Evolutionary conservation across 2,113 vertebrate genomes (phyloP), one percentile per base, ranked within the genome.

Genomic region (Gasterosteus aculeatus): DNA sequence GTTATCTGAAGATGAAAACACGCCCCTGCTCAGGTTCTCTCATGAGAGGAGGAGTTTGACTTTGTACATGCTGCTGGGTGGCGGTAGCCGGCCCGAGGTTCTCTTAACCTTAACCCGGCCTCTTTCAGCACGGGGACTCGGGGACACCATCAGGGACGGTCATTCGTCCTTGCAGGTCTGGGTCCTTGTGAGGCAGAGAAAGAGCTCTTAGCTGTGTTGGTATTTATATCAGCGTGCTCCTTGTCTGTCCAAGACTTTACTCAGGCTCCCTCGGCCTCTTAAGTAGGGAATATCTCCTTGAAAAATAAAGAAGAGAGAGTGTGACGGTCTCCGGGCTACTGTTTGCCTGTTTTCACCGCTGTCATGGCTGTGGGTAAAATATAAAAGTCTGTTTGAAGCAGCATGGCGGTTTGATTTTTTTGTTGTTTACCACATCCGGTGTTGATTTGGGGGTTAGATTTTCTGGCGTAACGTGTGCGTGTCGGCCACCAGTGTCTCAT

Each of bases 121-220:
- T 87, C 80, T 85, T 91, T 89, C 56, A 86, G 86, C 78, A 16
- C 58, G 0, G 85, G 87, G 87, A 89, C 87, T 89, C 61, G 2
- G 89, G 89, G 90, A 70, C 63, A 63, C 68, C 63, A 59, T 69
- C 69, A 58, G 79, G 84, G 81, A 87, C 76, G 85, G 84, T 84
- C 86, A 82, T 90, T 90, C 84, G 90, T 90, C 89, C 92, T 92
- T 84, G 88, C 87, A 86, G 85, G 84, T 87, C 85, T 18, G 59
- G 82, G 89, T 89, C 85, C 87, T 87, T 85, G 84, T 81, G 85
- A 86, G 84, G 66, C 77, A 67, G 57, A 84, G 78, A 86, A 26
- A 75, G 75, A 87, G 87, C 85, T 84, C 90, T 88, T 84, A 74
- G 63, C 75, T 18, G 53, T 85, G 87, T 85, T 91, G 85, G 84